Percentiles rank a stretch among this genome's conserved stretches.
Conservation (phyloP, 1,140 invertebrate species). For the Leptinotarsa defecta region DNA sequence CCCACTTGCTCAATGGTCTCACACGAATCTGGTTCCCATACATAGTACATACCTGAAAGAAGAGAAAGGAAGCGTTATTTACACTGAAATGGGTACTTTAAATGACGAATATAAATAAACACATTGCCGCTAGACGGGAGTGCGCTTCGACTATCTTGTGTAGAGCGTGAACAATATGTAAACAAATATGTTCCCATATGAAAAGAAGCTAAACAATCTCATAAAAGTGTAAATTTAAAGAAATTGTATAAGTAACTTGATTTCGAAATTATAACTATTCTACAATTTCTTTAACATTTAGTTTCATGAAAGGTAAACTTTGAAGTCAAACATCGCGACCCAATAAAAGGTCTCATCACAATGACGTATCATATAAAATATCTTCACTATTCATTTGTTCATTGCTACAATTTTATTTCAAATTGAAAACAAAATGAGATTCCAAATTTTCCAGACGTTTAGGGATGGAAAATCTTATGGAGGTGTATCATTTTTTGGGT, state of each 20-base stretch:
- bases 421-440: no score
- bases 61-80: neutral
- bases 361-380: no score
- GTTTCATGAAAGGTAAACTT: no score
- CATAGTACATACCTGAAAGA: neutral
- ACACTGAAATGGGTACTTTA: neutral
- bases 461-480: no score
- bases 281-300: no score
- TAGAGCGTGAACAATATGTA: neutral
- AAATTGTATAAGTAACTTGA: neutral
- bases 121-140: neutral
- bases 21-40: neutral
- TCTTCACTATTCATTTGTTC: no score
- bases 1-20: neutral
- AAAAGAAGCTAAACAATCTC: neutral
- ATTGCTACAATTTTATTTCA: no score
- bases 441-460: no score
- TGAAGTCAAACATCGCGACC: no score
- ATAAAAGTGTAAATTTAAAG: neutral
- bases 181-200: neutral
- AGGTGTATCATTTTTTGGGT: no score
- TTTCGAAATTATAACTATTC: no score
- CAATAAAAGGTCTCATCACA: no score
- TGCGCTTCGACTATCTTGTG: neutral
- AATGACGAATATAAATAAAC: conserved; percentile 1